Base-by-base conservation (phyloP, 2,888 invertebrate species). In the Leptopterna dolabrata region DNA sequence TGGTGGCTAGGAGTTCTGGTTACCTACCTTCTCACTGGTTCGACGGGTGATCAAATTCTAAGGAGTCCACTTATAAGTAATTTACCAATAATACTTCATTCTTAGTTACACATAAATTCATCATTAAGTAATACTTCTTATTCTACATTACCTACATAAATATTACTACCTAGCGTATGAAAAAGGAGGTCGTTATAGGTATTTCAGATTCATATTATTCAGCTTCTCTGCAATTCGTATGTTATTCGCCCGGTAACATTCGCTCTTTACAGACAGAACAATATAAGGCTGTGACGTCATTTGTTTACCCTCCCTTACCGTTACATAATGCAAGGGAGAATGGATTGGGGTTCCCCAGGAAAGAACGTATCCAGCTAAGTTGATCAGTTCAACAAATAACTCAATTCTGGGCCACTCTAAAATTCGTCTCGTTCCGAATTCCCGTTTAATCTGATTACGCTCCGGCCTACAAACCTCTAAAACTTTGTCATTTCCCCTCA, bases 371-470 rank as follows among this genome's bases (percentile, higher is more conserved):
- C 41, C 73, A 27, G 45, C 47, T 78, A 78, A 78, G 78, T 81
- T 51, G 81, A 81, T 81, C 81, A 51, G 81, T 81, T 51, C 81
- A 51, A 81, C 51, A 51, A 81, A 81, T 81, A 81, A 81, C 81
- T 81, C 81, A 55, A 81, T 81, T 81, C 81, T 13, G 30, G 30
- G 29, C 81, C 47, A 45, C 81, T 51, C 81, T 73, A 47, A 81
- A 81, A 81, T 81, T 81, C 81, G 51, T 55, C 81, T 81, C 45
- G 55, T 55, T 51, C 30, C 29, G 81, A 47, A 81, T 81, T 55
- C 81, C n/a, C 81, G 81, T 51, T 51, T 81, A 81, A 81, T 81
- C 81, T 81, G 81, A 81, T 81, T 81, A 81, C 36, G 81, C 55
- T 81, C 55, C 29, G 55, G 81, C 81, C 81, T 81, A 30, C 30